phyloP scores from a whole-genome alignment of 2,113 vertebrate genomes.

The Thalassarche chlororhynchos region DNA sequence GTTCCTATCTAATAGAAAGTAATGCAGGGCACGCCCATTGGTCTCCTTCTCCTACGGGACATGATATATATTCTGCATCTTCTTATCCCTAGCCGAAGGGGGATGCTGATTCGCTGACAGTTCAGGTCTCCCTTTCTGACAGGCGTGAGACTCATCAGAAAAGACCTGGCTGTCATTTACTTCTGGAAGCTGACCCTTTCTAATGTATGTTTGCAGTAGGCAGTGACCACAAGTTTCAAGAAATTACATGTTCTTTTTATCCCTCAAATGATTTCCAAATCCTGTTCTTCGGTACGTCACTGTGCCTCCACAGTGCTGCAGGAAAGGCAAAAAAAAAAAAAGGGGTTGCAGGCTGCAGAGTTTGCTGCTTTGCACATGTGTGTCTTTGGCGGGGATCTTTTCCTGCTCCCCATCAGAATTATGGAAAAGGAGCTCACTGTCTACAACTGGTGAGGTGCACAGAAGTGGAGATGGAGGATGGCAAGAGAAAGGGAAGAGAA shows the following conservation, averaged over 20 bases:
- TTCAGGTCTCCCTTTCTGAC: not conserved
- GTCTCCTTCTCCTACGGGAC: not conserved
- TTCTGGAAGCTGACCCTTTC: not conserved
- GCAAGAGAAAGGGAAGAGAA: not conserved
- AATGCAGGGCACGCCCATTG: not conserved
- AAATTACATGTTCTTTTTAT: not conserved
- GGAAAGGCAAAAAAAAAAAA: not conserved
- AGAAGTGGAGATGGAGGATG: not conserved
- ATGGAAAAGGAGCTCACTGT: not conserved
- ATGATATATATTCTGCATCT: not conserved
- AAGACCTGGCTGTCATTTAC: not conserved
- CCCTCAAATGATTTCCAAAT: not conserved
- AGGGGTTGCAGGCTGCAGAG: not conserved
- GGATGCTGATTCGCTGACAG: not conserved
- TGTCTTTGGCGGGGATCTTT: not conserved
- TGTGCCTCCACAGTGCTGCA: not conserved
- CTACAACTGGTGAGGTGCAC: not conserved
- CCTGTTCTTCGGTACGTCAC: not conserved
- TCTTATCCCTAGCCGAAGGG: not conserved
- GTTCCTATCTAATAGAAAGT: not conserved
- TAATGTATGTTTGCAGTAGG: not conserved
- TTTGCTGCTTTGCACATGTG: not conserved
- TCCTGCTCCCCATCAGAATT: not conserved
- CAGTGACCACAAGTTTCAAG: not conserved
- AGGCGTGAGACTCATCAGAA: not conserved